These are phyloP conservation scores for Ciconia nigra DNA, from an alignment of 2,797 vertebrate species.

Conservation along the genomic window DNA sequence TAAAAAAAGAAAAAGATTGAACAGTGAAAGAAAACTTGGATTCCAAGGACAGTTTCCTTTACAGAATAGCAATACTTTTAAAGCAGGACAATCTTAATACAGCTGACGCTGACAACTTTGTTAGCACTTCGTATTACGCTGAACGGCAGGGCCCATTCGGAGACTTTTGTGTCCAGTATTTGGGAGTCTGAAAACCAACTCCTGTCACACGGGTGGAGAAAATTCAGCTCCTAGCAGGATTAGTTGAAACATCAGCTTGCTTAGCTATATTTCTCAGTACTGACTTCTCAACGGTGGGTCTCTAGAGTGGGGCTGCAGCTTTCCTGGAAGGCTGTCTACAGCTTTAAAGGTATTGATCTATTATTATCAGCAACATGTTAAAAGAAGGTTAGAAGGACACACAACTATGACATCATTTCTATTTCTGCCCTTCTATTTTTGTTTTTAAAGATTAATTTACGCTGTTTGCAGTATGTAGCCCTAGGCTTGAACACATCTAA, in stretches of 20 bases:
- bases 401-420: background rate
- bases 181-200: background rate
- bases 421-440: conserved; percentile 32
- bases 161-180: background rate
- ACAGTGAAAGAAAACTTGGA: background rate
- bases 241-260: background rate
- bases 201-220: background rate
- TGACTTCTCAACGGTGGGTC: background rate
- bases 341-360: conserved; percentile 46
- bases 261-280: background rate
- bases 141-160: background rate
- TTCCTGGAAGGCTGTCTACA: conserved; percentile 31
- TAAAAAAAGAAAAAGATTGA: background rate
- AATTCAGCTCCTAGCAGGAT: background rate
- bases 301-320: background rate
- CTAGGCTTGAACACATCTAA: background rate
- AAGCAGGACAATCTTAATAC: background rate
- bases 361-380: background rate
- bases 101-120: background rate
- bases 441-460: conserved; percentile 2
- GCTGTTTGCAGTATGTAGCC: background rate
- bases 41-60: background rate
- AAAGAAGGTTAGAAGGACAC: background rate
- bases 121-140: background rate
- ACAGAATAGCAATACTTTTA: background rate